Evolutionary conservation across 2,113 vertebrate genomes (phyloP).

Genomic region (Neogobius melanostomus): DNA sequence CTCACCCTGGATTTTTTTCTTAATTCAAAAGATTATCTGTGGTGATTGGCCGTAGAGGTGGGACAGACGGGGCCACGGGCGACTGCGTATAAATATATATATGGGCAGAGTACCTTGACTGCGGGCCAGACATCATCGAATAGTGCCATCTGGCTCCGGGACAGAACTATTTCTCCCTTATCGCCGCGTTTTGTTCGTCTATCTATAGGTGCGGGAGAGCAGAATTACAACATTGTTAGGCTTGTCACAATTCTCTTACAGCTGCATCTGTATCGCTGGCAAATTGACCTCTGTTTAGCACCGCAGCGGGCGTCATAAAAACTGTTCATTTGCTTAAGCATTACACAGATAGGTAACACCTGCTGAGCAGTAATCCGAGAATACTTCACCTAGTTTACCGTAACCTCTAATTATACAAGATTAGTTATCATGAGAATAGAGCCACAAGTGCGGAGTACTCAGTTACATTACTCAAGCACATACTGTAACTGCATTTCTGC

Average conservation of each 20-base stretch:
- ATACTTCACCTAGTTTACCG: background rate
- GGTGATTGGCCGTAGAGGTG: slow-evolving; percentile 66
- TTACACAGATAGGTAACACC: background rate
- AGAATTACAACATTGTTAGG: slow-evolving; percentile 49
- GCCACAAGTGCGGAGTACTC: too few relatives aligned
- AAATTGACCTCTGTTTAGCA: slow-evolving; percentile 23
- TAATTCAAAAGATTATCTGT: slow-evolving; percentile 81
- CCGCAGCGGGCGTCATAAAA: background rate
- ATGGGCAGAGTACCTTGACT: slow-evolving; percentile 60
- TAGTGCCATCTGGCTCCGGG: slow-evolving; percentile 47
- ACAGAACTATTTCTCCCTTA: slow-evolving; percentile 57
- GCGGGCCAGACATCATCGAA: slow-evolving; percentile 58
- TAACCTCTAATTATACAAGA: too few relatives aligned
- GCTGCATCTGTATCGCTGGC: slow-evolving; percentile 45
- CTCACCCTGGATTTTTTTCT: slow-evolving; percentile 62
- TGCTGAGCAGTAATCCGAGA: background rate
- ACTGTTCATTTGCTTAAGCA: background rate
- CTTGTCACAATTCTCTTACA: slow-evolving; percentile 45
- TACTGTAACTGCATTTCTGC: too few relatives aligned
- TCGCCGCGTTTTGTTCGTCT: slow-evolving; percentile 42
- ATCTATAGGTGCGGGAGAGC: slow-evolving; percentile 44
- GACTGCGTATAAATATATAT: slow-evolving; percentile 37
- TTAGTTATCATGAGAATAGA: too few relatives aligned
- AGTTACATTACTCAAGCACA: too few relatives aligned
- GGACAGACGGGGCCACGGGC: slow-evolving; percentile 30